Percentiles rank a stretch among this genome's conserved stretches.
Conservation (phyloP, 2,797 vertebrate species). For the Sarcoramphus papa region DNA sequence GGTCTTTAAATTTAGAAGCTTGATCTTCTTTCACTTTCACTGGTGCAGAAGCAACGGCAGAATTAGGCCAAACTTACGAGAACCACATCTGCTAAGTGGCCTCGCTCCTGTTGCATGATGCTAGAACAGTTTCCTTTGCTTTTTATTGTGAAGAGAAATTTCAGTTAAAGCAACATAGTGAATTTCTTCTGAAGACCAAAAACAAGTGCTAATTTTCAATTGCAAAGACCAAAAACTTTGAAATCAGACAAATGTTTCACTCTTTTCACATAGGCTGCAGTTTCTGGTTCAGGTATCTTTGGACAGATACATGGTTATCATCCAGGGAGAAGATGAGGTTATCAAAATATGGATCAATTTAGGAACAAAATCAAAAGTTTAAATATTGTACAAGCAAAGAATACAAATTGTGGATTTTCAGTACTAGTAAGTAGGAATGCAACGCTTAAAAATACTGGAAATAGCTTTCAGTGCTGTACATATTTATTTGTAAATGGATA, state of each 20-base stretch:
- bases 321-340: neutral
- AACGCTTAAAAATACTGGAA: neutral
- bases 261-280: neutral
- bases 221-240: neutral
- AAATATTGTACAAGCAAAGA: neutral
- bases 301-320: neutral
- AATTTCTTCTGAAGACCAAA: neutral
- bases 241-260: neutral
- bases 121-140: neutral
- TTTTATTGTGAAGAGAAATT: neutral
- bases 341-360: neutral
- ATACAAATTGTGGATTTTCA: neutral
- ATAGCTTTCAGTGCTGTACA: neutral
- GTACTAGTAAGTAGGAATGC: neutral
- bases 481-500: neutral
- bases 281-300: neutral
- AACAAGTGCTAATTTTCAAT: neutral
- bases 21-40: conserved; percentile 29
- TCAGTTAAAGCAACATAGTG: neutral
- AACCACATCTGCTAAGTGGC: neutral
- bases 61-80: neutral
- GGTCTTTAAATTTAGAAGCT: conserved; percentile 21
- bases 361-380: neutral
- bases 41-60: neutral
- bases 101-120: neutral